Conservation (phyloP, 2,113 vertebrate genomes). For the Dromiciops gliroides region DNA sequence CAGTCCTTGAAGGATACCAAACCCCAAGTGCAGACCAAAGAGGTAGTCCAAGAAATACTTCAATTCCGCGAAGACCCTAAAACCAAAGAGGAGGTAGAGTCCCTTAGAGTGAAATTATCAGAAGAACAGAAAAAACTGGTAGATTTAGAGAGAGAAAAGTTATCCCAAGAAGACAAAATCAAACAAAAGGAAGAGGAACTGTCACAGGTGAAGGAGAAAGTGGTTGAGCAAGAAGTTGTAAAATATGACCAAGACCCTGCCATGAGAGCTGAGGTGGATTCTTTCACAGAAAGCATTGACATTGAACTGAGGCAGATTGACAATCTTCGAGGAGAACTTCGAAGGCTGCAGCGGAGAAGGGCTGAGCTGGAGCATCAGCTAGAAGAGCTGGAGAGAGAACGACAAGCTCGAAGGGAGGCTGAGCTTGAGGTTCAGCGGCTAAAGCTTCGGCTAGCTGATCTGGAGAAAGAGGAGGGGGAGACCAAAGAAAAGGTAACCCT, state of each 20-base stretch:
- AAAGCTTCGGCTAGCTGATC: conserved; percentile 86
- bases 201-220: conserved; percentile 91
- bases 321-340: conserved; percentile 88
- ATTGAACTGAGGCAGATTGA: conserved; percentile 93
- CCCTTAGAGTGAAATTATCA: conserved; percentile 87
- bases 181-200: conserved; percentile 91
- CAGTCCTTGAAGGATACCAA: conserved; percentile 93
- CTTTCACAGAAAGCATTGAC: conserved; percentile 89
- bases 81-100: conserved; percentile 93
- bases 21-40: conserved; percentile 94
- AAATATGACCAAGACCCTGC: conserved; percentile 92
- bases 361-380: conserved; percentile 93
- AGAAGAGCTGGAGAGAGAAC: conserved; percentile 93
- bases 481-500: conserved; percentile 94
- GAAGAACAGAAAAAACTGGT: conserved; percentile 94
- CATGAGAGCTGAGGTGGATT: conserved; percentile 89
- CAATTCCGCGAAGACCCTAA: conserved; percentile 96
- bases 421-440: conserved; percentile 95
- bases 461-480: conserved; percentile 90
- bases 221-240: conserved; percentile 95
- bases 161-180: conserved; percentile 90
- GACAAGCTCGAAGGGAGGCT: conserved; percentile 90
- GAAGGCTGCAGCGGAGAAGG: conserved; percentile 88
- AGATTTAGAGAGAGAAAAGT: conserved; percentile 90
- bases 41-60: conserved; percentile 94